phyloP scores from a whole-genome alignment of 2,113 vertebrate genomes.

The Hippocampus mohnikei region DNA sequence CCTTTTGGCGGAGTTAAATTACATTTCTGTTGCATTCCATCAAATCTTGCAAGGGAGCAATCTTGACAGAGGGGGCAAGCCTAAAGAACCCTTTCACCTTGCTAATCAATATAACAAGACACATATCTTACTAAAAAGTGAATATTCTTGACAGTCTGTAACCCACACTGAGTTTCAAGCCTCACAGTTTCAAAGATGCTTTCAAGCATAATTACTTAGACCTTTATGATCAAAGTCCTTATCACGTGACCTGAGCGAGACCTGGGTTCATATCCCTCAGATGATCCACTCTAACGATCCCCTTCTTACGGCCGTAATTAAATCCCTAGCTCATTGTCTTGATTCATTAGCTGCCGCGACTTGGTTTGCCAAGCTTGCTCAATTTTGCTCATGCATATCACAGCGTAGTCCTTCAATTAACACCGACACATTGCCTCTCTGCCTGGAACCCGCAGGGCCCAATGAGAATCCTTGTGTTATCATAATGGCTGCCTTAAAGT shows the following conservation, averaged over 20 bases:
- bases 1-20: neutral
- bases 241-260: conserved; percentile 48
- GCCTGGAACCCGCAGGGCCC: conserved; percentile 27
- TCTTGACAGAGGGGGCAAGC: neutral
- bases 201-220: conserved; percentile 48
- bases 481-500: conserved; percentile 52
- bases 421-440: conserved; percentile 45
- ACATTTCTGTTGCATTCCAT: neutral
- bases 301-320: conserved; percentile 64
- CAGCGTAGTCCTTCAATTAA: conserved; percentile 45
- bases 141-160: conserved; percentile 47
- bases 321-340: conserved; percentile 62
- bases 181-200: conserved; percentile 23
- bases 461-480: conserved; percentile 40
- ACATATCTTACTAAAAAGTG: conserved; percentile 21
- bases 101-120: conserved; percentile 51
- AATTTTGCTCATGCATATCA: conserved; percentile 63
- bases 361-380: conserved; percentile 68
- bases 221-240: conserved; percentile 46
- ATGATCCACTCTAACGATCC: conserved; percentile 63
- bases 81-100: conserved; percentile 4
- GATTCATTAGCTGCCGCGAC: conserved; percentile 65
- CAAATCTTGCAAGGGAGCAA: conserved; percentile 23
- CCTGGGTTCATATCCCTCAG: conserved; percentile 48
- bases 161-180: conserved; percentile 31